phyloP scores from a whole-genome alignment of 2,113 vertebrate genomes.

The Turdus rufiventris region DNA sequence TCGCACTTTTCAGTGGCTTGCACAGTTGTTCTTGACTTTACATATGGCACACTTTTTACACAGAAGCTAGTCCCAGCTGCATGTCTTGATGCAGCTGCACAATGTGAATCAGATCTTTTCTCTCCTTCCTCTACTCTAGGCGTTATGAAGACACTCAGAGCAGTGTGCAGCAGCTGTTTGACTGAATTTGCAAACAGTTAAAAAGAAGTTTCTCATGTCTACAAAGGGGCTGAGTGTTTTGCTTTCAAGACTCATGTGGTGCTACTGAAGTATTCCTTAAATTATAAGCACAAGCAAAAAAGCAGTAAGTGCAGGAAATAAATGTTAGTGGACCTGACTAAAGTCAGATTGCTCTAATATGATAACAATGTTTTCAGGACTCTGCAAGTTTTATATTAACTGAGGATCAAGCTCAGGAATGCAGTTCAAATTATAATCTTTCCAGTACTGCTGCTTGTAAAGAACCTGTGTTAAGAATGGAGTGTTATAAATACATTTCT shows the following conservation, averaged over 20 bases:
- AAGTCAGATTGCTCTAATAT: background rate
- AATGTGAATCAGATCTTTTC: background rate
- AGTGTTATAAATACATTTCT: background rate
- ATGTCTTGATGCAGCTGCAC: background rate
- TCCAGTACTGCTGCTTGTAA: background rate
- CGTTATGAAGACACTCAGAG: background rate
- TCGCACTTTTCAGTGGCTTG: background rate
- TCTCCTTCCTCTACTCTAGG: background rate
- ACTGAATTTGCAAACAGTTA: background rate
- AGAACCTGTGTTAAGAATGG: background rate
- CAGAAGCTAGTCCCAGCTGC: background rate
- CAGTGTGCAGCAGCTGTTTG: background rate
- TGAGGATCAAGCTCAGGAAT: background rate
- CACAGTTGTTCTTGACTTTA: background rate
- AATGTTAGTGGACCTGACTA: background rate
- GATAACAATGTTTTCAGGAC: background rate
- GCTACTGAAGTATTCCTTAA: background rate
- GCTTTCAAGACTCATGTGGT: background rate
- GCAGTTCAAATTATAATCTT: background rate
- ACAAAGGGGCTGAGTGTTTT: background rate
- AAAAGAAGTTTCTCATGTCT: background rate
- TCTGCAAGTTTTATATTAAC: background rate
- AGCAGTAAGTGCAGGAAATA: background rate
- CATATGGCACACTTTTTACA: background rate
- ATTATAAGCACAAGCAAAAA: background rate